phyloP scores from a whole-genome alignment of 1,140 invertebrate genomes.

The Scaptomyza graminum region DNA sequence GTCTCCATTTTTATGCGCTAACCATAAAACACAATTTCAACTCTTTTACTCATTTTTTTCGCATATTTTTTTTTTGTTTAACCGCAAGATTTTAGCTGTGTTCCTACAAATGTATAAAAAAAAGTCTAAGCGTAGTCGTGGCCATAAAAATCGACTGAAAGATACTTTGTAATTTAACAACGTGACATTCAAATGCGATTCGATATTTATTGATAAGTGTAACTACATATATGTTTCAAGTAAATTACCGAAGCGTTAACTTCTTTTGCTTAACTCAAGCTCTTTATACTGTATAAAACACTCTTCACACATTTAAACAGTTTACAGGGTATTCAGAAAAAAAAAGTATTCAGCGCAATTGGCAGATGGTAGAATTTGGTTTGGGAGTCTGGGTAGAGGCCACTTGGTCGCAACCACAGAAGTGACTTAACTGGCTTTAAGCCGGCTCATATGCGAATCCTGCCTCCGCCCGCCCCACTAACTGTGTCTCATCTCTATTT shows the following conservation, averaged over 20 bases:
- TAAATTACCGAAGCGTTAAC: too few relatives aligned
- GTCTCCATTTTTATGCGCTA: constrained; percentile 36
- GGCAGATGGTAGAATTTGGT: constrained; percentile 33
- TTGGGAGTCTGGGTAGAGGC: constrained; percentile 46
- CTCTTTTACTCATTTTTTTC: constrained; percentile 27
- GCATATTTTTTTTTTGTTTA: constrained; percentile 8
- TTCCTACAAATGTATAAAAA: not conserved
- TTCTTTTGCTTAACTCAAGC: too few relatives aligned
- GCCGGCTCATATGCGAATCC: constrained; percentile 57
- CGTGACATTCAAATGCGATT: too few relatives aligned
- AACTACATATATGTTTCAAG: too few relatives aligned
- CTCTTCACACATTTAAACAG: not conserved
- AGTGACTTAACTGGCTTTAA: constrained; percentile 81
- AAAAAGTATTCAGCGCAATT: constrained; percentile 13
- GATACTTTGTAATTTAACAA: not conserved
- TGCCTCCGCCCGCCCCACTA: not conserved
- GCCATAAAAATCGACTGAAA: not conserved
- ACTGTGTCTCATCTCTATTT: constrained; percentile 70
- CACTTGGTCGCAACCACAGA: constrained; percentile 76
- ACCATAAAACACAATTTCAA: constrained; percentile 42
- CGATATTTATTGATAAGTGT: too few relatives aligned
- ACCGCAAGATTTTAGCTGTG: not conserved
- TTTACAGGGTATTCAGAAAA: constrained; percentile 3
- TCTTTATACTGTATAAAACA: not conserved
- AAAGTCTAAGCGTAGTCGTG: not conserved